These are phyloP conservation scores for Crambe crambe DNA, from an alignment of 37 sponge, comb jelly and placozoan species.

Conservation along the genomic window DNA sequence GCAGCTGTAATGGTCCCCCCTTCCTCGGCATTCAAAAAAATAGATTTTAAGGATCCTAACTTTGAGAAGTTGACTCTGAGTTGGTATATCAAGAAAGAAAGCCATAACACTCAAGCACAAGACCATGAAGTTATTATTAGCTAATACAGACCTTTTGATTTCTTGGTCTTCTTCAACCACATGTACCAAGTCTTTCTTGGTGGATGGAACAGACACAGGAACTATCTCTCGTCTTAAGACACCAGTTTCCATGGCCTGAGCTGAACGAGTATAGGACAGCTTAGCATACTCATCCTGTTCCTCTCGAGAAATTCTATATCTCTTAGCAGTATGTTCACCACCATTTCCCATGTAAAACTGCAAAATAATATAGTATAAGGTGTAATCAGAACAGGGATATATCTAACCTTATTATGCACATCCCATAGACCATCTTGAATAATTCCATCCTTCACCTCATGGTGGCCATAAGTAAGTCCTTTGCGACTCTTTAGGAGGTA, in stretches of 20 bases:
- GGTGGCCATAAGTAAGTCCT: slow-evolving; percentile 82
- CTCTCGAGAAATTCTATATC: slow-evolving; percentile 62
- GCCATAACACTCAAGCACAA: background rate
- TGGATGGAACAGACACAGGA: slow-evolving; percentile 71
- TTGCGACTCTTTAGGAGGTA: slow-evolving; percentile 77
- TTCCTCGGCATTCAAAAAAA: slow-evolving; percentile 71
- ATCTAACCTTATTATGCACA: slow-evolving; percentile 86
- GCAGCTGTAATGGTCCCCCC: slow-evolving; percentile 96
- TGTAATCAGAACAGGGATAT: no score
- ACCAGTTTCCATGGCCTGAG: slow-evolving; percentile 67
- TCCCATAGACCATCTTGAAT: slow-evolving; percentile 95
- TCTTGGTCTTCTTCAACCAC: slow-evolving; percentile 82
- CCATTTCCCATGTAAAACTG: slow-evolving; percentile 94
- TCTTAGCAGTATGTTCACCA: slow-evolving; percentile 92
- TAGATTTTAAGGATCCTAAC: slow-evolving; percentile 77
- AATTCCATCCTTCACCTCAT: slow-evolving; percentile 83
- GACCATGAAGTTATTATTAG: no score
- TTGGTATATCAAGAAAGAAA: background rate
- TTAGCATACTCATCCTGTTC: slow-evolving; percentile 96
- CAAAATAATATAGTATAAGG: no score
- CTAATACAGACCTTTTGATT: slow-evolving; percentile 46
- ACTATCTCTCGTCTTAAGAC: slow-evolving; percentile 71
- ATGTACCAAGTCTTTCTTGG: slow-evolving; percentile 71
- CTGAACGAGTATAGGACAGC: slow-evolving; percentile 72
- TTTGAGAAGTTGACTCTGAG: slow-evolving; percentile 76